phyloP scores from a whole-genome alignment of 2,113 vertebrate species.

The Megaleporinus macrocephalus region DNA sequence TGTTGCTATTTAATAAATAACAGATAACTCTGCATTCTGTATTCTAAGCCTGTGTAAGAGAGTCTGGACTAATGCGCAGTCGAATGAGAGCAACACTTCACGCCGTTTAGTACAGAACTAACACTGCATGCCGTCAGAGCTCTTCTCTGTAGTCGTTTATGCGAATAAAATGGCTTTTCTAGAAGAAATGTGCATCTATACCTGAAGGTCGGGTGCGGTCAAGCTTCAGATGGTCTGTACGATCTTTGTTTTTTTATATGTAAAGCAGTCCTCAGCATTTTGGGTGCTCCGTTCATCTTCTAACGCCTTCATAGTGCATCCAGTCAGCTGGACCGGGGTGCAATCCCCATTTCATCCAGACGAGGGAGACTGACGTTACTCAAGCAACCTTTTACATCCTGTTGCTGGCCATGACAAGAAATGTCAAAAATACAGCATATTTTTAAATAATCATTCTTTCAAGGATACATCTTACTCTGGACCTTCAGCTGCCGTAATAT shows the following conservation, averaged over 20 bases:
- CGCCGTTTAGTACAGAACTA: too few relatives aligned
- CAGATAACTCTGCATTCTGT: not conserved
- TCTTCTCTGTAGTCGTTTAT: not conserved
- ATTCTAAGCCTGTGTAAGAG: too few relatives aligned
- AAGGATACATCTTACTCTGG: not conserved
- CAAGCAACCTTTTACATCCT: not conserved
- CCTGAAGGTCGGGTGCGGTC: constrained; percentile 30
- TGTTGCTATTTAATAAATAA: not conserved
- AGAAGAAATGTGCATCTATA: constrained; percentile 14
- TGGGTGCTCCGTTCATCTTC: constrained; percentile 22
- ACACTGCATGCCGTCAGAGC: not conserved
- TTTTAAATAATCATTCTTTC: not conserved
- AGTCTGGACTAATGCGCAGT: not conserved
- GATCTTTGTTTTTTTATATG: constrained; percentile 27
- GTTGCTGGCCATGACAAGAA: not conserved
- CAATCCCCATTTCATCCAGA: constrained; percentile 70
- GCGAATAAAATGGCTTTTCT: not conserved
- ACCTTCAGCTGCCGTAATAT: not conserved
- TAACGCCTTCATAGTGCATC: not conserved
- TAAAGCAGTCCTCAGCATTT: not conserved
- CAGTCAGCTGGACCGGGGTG: constrained; percentile 38
- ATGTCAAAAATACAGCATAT: not conserved
- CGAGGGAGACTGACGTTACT: constrained; percentile 66
- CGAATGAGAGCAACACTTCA: not conserved
- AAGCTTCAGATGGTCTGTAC: not conserved